Evolutionary conservation across 2,113 vertebrate species (phyloP).

Genomic region (Macaca nemestrina): DNA sequence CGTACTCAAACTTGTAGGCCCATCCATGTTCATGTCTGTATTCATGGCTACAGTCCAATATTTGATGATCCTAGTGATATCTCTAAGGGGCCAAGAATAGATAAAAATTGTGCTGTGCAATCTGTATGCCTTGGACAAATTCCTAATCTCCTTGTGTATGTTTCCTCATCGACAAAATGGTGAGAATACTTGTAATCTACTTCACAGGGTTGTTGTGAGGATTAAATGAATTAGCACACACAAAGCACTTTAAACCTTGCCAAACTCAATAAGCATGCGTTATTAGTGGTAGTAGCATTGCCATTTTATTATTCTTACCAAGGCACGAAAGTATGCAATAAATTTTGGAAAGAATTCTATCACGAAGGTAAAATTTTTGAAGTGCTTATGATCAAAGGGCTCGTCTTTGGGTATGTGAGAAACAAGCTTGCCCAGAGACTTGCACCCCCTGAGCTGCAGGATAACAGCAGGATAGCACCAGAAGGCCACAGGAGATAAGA

Average conservation of each 20-base stretch:
- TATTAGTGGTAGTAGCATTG: not conserved
- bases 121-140: not conserved
- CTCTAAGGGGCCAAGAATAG: not conserved
- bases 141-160: not conserved
- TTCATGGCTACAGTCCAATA: not conserved
- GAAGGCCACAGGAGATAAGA: not conserved
- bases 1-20: no score
- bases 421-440: not conserved
- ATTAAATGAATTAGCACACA: not conserved
- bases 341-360: slow-evolving; percentile 19
- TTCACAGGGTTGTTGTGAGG: not conserved
- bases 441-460: not conserved
- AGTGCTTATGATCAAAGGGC: not conserved
- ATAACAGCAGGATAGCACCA: not conserved
- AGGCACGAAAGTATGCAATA: not conserved
- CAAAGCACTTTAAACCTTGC: not conserved
- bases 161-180: not conserved
- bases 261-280: not conserved
- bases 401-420: not conserved
- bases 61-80: not conserved
- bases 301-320: not conserved
- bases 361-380: not conserved
- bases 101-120: not conserved
- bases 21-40: not conserved
- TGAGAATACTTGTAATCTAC: not conserved